Evolutionary conservation across 2,113 vertebrate genomes (phyloP).

Genomic region (Myotis davidii): DNA sequence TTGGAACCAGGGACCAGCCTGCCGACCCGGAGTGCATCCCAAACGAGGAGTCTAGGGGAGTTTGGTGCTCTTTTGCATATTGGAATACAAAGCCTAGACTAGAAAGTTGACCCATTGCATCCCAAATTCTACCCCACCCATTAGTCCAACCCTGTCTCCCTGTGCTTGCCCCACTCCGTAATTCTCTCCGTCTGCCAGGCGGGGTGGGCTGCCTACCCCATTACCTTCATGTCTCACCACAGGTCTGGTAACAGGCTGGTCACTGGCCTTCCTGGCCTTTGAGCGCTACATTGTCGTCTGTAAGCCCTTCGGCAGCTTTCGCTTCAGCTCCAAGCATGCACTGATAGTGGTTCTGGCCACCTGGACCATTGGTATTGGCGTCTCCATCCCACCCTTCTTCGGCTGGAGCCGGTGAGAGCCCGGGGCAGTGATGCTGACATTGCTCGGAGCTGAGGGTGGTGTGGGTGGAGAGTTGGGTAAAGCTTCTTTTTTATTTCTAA

Average conservation of each 20-base stretch:
- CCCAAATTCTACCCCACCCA: not conserved
- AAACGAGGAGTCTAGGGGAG: not conserved
- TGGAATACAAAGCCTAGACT: not conserved
- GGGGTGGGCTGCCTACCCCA: not conserved
- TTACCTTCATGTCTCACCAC: not conserved
- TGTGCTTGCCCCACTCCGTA: not conserved
- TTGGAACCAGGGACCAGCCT: not conserved
- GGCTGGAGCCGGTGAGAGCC: slow-evolving; percentile 90
- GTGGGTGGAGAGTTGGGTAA: not conserved
- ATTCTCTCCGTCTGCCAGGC: not conserved
- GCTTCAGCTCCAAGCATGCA: slow-evolving; percentile 86
- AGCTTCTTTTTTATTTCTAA: not conserved
- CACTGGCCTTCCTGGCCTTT: slow-evolving; percentile 89
- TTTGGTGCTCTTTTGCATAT: not conserved
- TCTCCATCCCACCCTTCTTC: slow-evolving; percentile 88
- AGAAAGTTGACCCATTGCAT: not conserved
- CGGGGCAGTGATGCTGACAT: not conserved
- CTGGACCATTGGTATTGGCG: slow-evolving; percentile 85
- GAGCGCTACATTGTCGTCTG: slow-evolving; percentile 91
- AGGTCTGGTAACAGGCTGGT: slow-evolving; percentile 89
- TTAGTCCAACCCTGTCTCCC: not conserved
- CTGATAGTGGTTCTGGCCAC: slow-evolving; percentile 84
- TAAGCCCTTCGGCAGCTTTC: slow-evolving; percentile 90
- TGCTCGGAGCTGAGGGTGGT: not conserved
- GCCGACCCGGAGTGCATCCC: not conserved